These are phyloP conservation scores for Planococcus citri DNA, from an alignment of 1,140 invertebrate species.

Conservation along the genomic window DNA sequence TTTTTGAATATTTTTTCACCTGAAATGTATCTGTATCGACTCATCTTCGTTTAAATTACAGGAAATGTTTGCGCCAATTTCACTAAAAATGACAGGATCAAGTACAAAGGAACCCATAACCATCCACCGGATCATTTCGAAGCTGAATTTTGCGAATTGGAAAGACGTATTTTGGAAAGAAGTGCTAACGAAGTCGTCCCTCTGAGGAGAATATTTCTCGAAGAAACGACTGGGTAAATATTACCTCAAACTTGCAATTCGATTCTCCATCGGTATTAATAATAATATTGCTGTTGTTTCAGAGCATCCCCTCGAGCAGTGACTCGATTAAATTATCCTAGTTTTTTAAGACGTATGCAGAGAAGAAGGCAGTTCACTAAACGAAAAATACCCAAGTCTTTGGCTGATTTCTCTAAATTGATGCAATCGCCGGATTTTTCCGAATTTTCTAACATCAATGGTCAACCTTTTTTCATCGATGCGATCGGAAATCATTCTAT, in stretches of 20 bases:
- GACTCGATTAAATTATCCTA: not conserved
- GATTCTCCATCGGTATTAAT: too few species aligned
- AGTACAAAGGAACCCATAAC: not conserved
- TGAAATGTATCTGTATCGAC: not conserved
- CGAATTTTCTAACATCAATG: not conserved
- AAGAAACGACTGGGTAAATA: not conserved
- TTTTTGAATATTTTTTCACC: not conserved
- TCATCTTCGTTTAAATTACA: too few species aligned
- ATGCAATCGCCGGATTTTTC: not conserved
- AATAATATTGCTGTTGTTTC: not conserved
- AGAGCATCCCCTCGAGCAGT: not conserved
- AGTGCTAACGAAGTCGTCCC: not conserved
- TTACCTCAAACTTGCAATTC: not conserved
- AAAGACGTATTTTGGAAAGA: slow-evolving; percentile 1
- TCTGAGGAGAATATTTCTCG: not conserved
- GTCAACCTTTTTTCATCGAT: not conserved
- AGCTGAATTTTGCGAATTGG: not conserved
- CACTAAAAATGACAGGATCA: not conserved
- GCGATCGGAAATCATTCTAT: not conserved
- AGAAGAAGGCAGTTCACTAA: not conserved
- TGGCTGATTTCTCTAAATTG: not conserved
- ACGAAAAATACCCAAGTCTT: not conserved
- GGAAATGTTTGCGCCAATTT: not conserved
- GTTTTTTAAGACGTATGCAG: slow-evolving; percentile 8
- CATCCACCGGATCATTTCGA: not conserved